Base-by-base conservation (phyloP, 2,797 vertebrate species). In the Scarus forsteni region DNA sequence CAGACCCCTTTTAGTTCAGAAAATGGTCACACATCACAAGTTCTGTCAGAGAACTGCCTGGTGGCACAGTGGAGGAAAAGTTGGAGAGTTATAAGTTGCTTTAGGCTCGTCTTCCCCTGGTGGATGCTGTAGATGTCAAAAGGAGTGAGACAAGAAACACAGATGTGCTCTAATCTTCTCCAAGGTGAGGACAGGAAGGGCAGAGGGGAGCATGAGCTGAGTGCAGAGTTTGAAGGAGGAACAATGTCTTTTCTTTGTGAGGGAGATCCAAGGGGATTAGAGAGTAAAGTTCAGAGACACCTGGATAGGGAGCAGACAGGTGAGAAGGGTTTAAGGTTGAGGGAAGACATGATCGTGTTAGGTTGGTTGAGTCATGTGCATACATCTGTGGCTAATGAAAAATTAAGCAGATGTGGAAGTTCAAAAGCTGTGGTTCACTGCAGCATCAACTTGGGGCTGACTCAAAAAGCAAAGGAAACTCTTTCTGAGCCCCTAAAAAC, bases 121-220 rank as follows among this genome's bases (percentile, higher is more conserved):
- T 49, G 39, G 54, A 51, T 52, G 53, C 14, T 63, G 50, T 10
- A 49, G 34, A 16, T 43, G 57, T 73, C 42, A 50, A 66, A 46
- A 27, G 27, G 36, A 66, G 39, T 19, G 69, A 43, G 40, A 67
- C 9, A n/a, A 55, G 44, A 46, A 57, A 48, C 39, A 46, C 48
- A 60, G 57, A 66, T 45, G 10, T 70, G n/a, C 53, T 66, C 11
- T 49, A 43, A 74, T 63, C 46, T 44, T 51, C 44, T 52, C 8
- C 1, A 6, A 67, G 50, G 60, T 36, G 45, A 65, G 36, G 67
- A 63, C 39, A 19, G 27, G 1, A 6, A 50, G 50, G 39, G 12
- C n/a, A 60, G 48, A 51, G 27, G 11, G 8, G 39, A 27, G 27
- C 42, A 35, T 1, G 38, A 39, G 19, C 12, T 27, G 43, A 51